Base-by-base conservation (phyloP, 2,888 invertebrate species). In the Ormyrus labotus region DNA sequence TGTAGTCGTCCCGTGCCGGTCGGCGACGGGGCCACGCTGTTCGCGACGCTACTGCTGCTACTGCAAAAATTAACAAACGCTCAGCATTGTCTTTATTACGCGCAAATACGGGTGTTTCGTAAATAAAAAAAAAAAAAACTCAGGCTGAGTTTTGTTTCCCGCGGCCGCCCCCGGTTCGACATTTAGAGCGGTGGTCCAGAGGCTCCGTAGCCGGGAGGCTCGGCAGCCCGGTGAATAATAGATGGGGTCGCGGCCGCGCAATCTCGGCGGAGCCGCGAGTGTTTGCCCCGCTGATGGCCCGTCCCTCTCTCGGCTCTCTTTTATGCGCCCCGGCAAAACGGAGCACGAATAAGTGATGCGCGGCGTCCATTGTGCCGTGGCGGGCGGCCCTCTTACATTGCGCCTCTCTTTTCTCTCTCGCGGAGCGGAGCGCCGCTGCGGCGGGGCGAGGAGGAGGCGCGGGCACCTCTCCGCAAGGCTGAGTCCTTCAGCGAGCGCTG, bases 251-350 rank as follows among this genome's bases (percentile, higher is more conserved):
- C 87, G 89, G 87, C 86, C 88, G 88, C 89, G 89, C 90, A 90
- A 90, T 90, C 90, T 89, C 90, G 85, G 34, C 9, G 86, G 85
- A 78, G 83, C 34, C 34, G 85, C 85, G 87, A 87, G 88, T 90
- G 90, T 90, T 90, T 90, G 88, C 90, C 85, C 87, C 88, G 86
- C 86, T 90, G 90, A 90, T 90, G 87, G 89, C 87, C 75, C 82
- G 78, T 78, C 64, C 53, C 79, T 80, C 73, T 74, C 75, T 47
- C n/a, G 48, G 51, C 69, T 58, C 69, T 58, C 65, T 74, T 78
- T 81, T 65, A 68, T 76, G 51, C 34, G 34, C 51, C 48, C 48
- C 10, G 81, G 85, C 85, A 88, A 89, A 89, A 86, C 86, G 86
- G 87, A 87, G 85, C 86, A 88, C 88, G 89, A 89, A 90, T 89